These are phyloP conservation scores for Suillia variegata DNA, from an alignment of 2,888 invertebrate species.

Conservation along the genomic window DNA sequence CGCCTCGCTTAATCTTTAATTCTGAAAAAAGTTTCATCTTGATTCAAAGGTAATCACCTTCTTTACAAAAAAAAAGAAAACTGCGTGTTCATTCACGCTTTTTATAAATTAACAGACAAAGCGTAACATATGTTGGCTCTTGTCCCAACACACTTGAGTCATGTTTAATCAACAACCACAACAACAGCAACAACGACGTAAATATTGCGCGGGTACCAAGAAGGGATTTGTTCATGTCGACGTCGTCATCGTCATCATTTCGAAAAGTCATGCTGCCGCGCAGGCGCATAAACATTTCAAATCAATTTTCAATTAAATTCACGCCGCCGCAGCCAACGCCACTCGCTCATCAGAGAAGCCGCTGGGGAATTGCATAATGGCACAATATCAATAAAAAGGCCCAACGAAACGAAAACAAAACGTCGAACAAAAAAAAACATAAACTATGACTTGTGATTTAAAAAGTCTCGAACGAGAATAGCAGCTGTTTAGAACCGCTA, in stretches of 20 bases:
- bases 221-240: too few relatives aligned
- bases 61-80: too few relatives aligned
- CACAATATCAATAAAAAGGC: background rate
- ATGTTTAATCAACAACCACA: background rate
- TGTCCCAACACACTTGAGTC: background rate
- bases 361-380: background rate
- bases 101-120: background rate
- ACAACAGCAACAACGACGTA: too few relatives aligned
- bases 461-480: background rate
- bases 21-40: too few relatives aligned
- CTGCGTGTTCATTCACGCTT: constrained; percentile 1
- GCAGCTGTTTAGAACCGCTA: constrained; percentile 1
- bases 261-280: background rate
- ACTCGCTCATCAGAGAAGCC: too few relatives aligned
- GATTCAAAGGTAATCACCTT: too few relatives aligned
- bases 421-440: background rate
- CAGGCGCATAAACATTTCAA: background rate
- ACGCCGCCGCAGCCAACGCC: too few relatives aligned
- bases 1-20: too few relatives aligned
- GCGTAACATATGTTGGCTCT: background rate
- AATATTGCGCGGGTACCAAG: too few relatives aligned
- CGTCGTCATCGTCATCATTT: too few relatives aligned
- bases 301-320: background rate
- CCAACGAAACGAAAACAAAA: too few relatives aligned
- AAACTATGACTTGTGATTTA: background rate